Base-by-base conservation (phyloP, 92 coral and sea anemone species). In the Bergia puertoricense region DNA sequence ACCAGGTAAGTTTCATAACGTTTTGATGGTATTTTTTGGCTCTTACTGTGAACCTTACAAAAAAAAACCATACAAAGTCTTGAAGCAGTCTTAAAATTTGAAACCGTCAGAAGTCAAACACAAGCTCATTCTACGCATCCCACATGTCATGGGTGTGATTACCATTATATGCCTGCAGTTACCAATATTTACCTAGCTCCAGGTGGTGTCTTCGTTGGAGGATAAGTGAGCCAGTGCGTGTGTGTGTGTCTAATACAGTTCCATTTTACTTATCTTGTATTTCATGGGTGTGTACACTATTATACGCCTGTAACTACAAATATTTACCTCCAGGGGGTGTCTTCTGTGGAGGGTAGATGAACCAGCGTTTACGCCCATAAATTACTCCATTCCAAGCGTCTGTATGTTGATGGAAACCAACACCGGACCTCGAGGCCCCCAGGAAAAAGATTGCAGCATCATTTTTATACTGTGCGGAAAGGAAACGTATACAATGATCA, bases 331-430 rank as follows among this genome's bases (percentile, higher is more conserved):
- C 95, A 2, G 95, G 91, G 44, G 93, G 95, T 23, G 95, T 92
- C 41, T 88, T 88, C 30, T 81, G 77, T 8, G 93, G 86, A 59
- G 95, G 80, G 84, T 92, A 92, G 38, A 92, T 90, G 65, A 90
- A 92, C 95, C 93, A 92, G n/a, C 95, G 90, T 69, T 92, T 90
- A 8, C 95, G 77, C 18, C 95, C 95, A 44, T 65, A 92, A 36
- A 92, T 80, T 1, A 92, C 93, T 7, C 95, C 95, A 65, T 92
- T 92, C 95, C 95, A 92, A n/a, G 91, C 95, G 56, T 92, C 95
- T 36, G 93, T 91, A 85, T 90, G 95, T 67, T 92, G 90, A 51
- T 92, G 95, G 68, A 92, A 92, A 79, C 93, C 84, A 23, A 92
- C 95, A 13, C 95, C 95, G 8, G 95, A 90, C 46, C 93, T 85